These are phyloP conservation scores for Palloptera scutellata DNA, from an alignment of 2,888 invertebrate genomes.

Conservation along the genomic window DNA sequence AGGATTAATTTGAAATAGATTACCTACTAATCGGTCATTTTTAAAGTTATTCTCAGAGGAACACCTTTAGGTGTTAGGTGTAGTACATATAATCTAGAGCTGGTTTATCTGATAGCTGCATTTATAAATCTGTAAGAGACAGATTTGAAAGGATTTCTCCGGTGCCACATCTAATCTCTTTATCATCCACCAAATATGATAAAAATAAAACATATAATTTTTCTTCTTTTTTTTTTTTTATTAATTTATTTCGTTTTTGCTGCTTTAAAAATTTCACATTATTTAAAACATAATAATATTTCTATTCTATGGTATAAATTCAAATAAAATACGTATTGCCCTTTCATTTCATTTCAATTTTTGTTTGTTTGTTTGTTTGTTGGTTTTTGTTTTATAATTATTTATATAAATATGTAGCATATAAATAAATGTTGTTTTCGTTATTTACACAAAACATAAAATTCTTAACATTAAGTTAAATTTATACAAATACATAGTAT, in stretches of 20 bases:
- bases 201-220: not conserved
- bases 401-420: not conserved
- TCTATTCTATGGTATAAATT: constrained; percentile 4
- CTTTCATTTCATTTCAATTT: not conserved
- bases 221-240: not conserved
- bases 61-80: not conserved
- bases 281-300: not conserved
- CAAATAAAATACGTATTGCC: constrained; percentile 6
- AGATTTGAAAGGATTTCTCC: too few relatives aligned
- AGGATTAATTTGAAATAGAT: too few relatives aligned
- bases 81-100: not conserved
- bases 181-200: too few relatives aligned
- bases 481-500: constrained; percentile 9
- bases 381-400: too few relatives aligned
- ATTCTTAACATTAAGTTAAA: constrained; percentile 22
- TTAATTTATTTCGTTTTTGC: not conserved
- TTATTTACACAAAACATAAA: constrained; percentile 18
- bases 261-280: not conserved
- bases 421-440: not conserved
- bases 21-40: too few relatives aligned
- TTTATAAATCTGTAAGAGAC: too few relatives aligned
- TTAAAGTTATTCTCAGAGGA: not conserved
- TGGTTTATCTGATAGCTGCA: too few relatives aligned
- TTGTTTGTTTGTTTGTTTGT: too few relatives aligned
- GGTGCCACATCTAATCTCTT: too few relatives aligned